Base-by-base conservation (phyloP, 2,888 invertebrate genomes). In the Pterostichus niger region DNA sequence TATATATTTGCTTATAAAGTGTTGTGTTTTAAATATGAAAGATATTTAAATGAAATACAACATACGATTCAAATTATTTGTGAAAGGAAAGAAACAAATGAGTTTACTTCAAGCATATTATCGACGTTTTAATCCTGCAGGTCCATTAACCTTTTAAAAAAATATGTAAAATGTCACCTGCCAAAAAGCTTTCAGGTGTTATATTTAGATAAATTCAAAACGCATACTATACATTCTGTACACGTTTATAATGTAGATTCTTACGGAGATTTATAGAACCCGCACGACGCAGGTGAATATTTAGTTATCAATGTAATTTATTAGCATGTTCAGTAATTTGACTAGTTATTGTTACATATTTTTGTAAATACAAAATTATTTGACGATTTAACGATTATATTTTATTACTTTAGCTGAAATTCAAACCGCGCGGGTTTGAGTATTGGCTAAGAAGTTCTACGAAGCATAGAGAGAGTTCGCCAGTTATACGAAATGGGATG, bases 61-160 rank as follows among this genome's bases (percentile, higher is more conserved):
- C 24, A 24, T 24, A 24, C 1, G 24, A 24, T 24, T 24, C 1
- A 24, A 24, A 24, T 24, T 24, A 24, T 24, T 24, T 24, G 24
- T 24, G 24, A 24, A 24, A 2, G 24, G 3, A 24, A 24, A 24
- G 24, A 2, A 24, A 24, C 24, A 24, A 24, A 24, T 2, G 24
- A 24, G 2, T 24, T 24, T 24, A 3, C 3, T 24, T 24, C 2
- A 24, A 24, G 24, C 24, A 24, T 24, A 24, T 24, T 24, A 40
- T 1, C 11, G 59, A 59, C 15, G 35, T 33, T 33, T 6, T 64
- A 59, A n/a, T 49, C 49, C 10, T 35, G 52, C 24, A 40, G 13
- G 81, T 73, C 71, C 56, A 81, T 81, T 81, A 81, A 56, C 81
- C 81, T 68, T 71, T 59, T 6, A 17, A 49, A 54, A 75, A 75